phyloP scores from a whole-genome alignment of 37 sponge, comb jelly and placozoan species.

The Theonella swinhoei region DNA sequence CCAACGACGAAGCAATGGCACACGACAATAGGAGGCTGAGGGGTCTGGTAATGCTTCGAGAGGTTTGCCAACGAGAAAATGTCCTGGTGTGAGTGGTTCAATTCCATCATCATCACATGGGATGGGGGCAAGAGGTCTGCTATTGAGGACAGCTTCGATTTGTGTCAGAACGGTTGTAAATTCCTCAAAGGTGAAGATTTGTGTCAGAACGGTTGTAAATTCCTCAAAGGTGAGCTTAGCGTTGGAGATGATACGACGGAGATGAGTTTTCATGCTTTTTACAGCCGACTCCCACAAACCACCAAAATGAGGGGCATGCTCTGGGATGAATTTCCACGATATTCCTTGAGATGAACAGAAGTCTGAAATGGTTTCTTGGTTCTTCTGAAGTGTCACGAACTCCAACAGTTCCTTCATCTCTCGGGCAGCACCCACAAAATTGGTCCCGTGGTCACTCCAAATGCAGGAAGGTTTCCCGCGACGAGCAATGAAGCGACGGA shows the following conservation, averaged over 20 bases:
- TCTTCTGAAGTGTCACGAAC: slow-evolving; percentile 3
- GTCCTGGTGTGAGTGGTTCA: too few relatives aligned
- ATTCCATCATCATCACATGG: too few relatives aligned
- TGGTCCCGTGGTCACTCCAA: slow-evolving; percentile 41
- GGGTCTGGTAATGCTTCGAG: too few relatives aligned
- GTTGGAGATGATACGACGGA: not conserved
- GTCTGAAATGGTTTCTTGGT: not conserved
- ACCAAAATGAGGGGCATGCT: slow-evolving; percentile 22
- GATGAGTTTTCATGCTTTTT: slow-evolving; percentile 13
- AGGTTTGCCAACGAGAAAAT: too few relatives aligned
- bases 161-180: too few relatives aligned
- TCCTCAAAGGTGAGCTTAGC: not conserved
- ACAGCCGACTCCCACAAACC: slow-evolving; percentile 9
- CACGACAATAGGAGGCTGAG: too few relatives aligned
- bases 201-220: not conserved
- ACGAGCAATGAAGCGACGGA: slow-evolving; percentile 24
- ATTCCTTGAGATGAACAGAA: slow-evolving; percentile 28
- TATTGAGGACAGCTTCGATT: too few relatives aligned
- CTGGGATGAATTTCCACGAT: slow-evolving; percentile 25
- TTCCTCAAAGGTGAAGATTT: too few relatives aligned
- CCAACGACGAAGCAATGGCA: too few relatives aligned
- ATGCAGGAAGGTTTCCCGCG: slow-evolving; percentile 29
- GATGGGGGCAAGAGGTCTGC: too few relatives aligned
- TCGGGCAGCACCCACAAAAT: slow-evolving; percentile 25
- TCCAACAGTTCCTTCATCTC: slow-evolving; percentile 21